Base-by-base conservation (phyloP, 2,113 vertebrate species). In the Clarias macrocephalus region DNA sequence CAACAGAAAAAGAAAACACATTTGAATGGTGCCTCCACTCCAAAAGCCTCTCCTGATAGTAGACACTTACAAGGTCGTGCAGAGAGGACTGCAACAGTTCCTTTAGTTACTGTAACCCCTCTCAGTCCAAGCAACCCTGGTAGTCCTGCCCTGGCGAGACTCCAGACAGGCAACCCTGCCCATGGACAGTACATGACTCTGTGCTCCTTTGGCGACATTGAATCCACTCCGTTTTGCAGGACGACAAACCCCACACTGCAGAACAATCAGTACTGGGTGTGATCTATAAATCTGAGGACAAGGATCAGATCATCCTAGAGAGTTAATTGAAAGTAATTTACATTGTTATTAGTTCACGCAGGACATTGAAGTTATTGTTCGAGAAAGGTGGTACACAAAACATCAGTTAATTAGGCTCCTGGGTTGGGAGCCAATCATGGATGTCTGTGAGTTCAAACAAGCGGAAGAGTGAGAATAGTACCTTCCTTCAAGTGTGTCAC, bases 211-310 rank as follows among this genome's bases (percentile, higher is more conserved):
- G 92, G 93, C 42, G 94, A 91, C 70, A 88, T 95, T 9, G 92
- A 94, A 85, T 91, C 95, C 82, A 91, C 93, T 57, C 94, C 95
- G 1, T 94, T 96, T 23, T 96, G 96, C 90, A 90, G 90, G 84
- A 95, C 94, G 83, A 91, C 95, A 86, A 96, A 96, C 85, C 97
- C 97, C 0, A 91, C 93, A 2, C 93, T 98, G 89, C 96, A 95
- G 88, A 92, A 62, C 85, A 96, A 87, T 92, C 97, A 98, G n/a
- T 98, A 98, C 42, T 98, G 97, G 97, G 97, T 99, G 10, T 98
- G 95, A 95, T 23, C 60, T 23, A 16, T 42, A 60, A n/a, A 25
- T 48, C 18, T 18, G 9, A 56, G 42, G 28, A 30, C 56, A 81
- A 59, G 10, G 28, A 33, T 60, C 13, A 59, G 21, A 11, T 73